Conservation (phyloP, 2,888 invertebrate genomes). For the Tipula vernalis region DNA sequence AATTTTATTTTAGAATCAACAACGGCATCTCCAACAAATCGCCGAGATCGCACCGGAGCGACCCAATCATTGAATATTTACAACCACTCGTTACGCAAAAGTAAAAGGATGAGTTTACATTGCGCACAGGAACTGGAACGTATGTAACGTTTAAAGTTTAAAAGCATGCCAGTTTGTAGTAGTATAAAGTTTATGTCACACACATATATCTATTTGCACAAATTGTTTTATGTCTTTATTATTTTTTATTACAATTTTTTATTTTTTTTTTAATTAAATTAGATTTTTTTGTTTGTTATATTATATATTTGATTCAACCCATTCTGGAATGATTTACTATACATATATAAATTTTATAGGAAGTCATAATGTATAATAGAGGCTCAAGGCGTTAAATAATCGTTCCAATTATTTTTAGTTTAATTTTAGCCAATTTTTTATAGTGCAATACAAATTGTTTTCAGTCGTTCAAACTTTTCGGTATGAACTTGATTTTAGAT, state of each 20-base stretch:
- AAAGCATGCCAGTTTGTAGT: background rate
- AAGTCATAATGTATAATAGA: background rate
- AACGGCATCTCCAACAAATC: background rate
- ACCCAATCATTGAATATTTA: background rate
- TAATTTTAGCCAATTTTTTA: background rate
- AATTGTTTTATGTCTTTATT: background rate
- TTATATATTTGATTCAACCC: background rate
- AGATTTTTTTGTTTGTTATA: background rate
- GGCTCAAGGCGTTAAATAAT: background rate
- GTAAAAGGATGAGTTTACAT: background rate
- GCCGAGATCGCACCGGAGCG: background rate
- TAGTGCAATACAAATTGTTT: background rate
- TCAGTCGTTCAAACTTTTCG: background rate
- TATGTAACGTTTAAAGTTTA: background rate
- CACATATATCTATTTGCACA: background rate
- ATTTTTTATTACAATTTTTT: background rate
- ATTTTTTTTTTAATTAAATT: background rate
- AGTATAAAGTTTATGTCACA: background rate
- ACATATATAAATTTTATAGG: background rate
- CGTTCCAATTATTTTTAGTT: background rate
- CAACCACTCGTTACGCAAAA: background rate
- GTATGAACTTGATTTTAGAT: background rate
- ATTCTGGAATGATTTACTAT: background rate
- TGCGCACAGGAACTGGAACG: background rate
- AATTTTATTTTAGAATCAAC: background rate